A percentile compares a stretch with the other conserved stretches of the same genome.
Conservation (phyloP, 2,113 vertebrate species). For the Trogon melanurus region DNA sequence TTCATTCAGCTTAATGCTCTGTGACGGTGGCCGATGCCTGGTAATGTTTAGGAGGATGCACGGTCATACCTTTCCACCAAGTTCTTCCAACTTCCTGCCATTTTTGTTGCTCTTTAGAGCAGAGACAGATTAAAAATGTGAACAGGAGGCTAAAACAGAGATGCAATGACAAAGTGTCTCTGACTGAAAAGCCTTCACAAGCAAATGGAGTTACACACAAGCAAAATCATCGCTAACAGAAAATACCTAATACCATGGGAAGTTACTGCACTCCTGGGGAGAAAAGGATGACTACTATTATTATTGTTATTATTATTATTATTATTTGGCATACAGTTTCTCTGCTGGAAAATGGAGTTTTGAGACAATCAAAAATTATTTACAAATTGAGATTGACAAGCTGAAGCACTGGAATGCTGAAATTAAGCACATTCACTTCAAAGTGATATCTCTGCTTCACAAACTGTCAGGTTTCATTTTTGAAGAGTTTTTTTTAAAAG, state of each 20-base stretch:
- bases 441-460: background rate
- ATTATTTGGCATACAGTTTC: background rate
- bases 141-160: background rate
- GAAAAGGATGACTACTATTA: background rate
- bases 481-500: background rate
- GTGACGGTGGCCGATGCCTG: background rate
- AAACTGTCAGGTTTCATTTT: slow-evolving; percentile 39
- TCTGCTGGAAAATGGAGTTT: background rate
- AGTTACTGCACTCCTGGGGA: background rate
- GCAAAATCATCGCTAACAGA: background rate
- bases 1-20: background rate
- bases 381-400: slow-evolving; percentile 27
- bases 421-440: background rate
- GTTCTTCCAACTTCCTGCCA: background rate
- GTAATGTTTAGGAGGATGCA: background rate
- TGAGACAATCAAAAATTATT: slow-evolving; percentile 20
- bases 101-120: background rate
- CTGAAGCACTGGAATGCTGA: background rate
- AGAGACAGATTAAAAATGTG: background rate
- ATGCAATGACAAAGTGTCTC: background rate
- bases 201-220: background rate
- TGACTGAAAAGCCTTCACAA: background rate
- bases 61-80: background rate
- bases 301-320: background rate
- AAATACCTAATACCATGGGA: background rate